These are phyloP conservation scores for Diplodus puntazzo DNA, from an alignment of 2,797 vertebrate species.

Conservation along the genomic window DNA sequence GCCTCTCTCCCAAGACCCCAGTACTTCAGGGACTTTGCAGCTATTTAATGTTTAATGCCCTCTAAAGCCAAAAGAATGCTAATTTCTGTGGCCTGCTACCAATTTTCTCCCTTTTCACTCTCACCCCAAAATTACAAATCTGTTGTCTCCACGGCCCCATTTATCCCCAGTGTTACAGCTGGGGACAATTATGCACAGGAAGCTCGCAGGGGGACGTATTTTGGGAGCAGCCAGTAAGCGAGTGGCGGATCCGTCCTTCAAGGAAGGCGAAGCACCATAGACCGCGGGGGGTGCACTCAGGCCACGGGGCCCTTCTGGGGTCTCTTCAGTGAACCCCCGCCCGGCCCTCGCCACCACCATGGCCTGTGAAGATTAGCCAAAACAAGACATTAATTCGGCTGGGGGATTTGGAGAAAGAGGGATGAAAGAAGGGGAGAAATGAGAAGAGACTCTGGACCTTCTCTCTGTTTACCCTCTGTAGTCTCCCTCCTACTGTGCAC, in stretches of 20 bases:
- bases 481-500: constrained; percentile 35
- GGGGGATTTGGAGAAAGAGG: constrained; percentile 46
- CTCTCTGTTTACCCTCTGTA: constrained; percentile 45
- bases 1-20: constrained; percentile 63
- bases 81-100: constrained; percentile 86
- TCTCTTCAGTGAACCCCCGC: constrained; percentile 48
- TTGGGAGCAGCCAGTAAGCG: constrained; percentile 76
- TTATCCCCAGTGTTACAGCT: constrained; percentile 83
- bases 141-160: constrained; percentile 82
- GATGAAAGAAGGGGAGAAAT: constrained; percentile 68
- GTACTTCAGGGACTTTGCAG: constrained; percentile 80
- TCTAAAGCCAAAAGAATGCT: constrained; percentile 85
- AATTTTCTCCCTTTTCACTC: constrained; percentile 82
- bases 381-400: constrained; percentile 59
- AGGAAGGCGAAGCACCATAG: constrained; percentile 49
- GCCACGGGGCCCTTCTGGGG: constrained; percentile 64
- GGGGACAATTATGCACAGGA: constrained; percentile 86
- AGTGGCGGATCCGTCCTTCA: constrained; percentile 71
- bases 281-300: constrained; percentile 52
- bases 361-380: constrained; percentile 78
- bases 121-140: constrained; percentile 85
- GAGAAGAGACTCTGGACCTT: constrained; percentile 40
- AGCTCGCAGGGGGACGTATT: constrained; percentile 72
- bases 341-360: constrained; percentile 19
- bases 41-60: constrained; percentile 87